phyloP scores from a whole-genome alignment of 2,797 vertebrate genomes.

The Percopsis omiscomaycus region DNA sequence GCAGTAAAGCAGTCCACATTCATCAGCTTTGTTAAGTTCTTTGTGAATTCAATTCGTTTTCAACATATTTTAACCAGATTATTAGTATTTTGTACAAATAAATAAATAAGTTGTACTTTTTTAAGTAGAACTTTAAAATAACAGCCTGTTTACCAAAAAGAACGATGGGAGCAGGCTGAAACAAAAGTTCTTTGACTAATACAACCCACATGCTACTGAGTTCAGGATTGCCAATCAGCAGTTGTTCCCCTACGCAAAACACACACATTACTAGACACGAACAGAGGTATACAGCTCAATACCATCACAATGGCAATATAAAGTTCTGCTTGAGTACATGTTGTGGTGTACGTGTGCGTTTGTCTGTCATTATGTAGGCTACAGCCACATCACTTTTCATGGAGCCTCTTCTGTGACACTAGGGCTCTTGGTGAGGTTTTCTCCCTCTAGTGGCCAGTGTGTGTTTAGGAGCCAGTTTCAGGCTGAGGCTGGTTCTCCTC shows the following conservation, averaged over 20 bases:
- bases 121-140: too few species aligned
- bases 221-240: constrained; percentile 19
- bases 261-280: not conserved
- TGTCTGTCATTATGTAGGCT: constrained; percentile 6
- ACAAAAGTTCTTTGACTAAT: not conserved
- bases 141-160: not conserved
- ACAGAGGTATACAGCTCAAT: not conserved
- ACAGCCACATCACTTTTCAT: constrained; percentile 34
- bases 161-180: constrained; percentile 5
- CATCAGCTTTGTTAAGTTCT: constrained; percentile 12
- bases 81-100: too few species aligned
- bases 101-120: too few species aligned
- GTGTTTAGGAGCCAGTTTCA: constrained; percentile 52
- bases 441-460: constrained; percentile 20
- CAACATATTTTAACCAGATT: not conserved
- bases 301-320: constrained; percentile 24
- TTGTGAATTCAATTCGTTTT: not conserved
- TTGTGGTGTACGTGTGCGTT: constrained; percentile 20
- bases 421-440: constrained; percentile 5
- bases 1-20: constrained; percentile 3
- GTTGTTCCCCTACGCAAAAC: not conserved
- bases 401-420: constrained; percentile 1
- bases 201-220: constrained; percentile 10
- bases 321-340: constrained; percentile 30
- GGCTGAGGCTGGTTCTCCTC: constrained; percentile 34